Base-by-base conservation (phyloP, 2,113 vertebrate species). In the Anas platyrhynchos region DNA sequence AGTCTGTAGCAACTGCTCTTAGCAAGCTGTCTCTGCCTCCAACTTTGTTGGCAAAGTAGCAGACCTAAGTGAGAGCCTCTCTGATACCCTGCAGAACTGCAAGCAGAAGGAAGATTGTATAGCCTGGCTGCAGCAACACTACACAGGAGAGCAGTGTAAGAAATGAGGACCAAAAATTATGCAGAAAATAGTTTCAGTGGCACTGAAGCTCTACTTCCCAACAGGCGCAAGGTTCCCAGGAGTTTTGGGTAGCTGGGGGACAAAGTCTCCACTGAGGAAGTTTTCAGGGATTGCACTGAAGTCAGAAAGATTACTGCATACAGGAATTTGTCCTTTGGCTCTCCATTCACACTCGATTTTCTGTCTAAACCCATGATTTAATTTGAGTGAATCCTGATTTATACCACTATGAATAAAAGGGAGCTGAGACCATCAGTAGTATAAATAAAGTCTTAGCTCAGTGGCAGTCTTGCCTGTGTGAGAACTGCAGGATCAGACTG, bases 321-420 rank as follows among this genome's bases (percentile, higher is more conserved):
- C 10, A 55, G 59, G 8, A 88, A 93, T 92, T 85, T 79, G 32
- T 74, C 75, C 82, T 93, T 92, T 84, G 83, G 23, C 41, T 69
- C 66, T 85, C 46, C 4, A 46, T 54, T 93, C 27, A 31, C 27
- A 25, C 63, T 89, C 10, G 18, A 86, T 95, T 96, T 92, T 83
- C 69, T 82, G 44, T 80, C 62, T 83, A 80, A 91, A 91, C 18
- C 29, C 27, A 11, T 52, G 44, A 90, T 68, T 94, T 83, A 32
- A 10, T 91, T 75, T 85, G 62, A 9, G 36, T 87, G 83, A 91
- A 85, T 80, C 76, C 29, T 96, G 71, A 84, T 93, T 95, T 93
- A 84, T 78, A 29, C 41, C 41, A n/a, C 77, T 41, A 15, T 44
- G 66, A 93, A 66, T 67, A 65, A 65, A 89, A 76, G 48, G 43